phyloP scores from a whole-genome alignment of 2,797 vertebrate genomes.

The Chromis chromis region DNA sequence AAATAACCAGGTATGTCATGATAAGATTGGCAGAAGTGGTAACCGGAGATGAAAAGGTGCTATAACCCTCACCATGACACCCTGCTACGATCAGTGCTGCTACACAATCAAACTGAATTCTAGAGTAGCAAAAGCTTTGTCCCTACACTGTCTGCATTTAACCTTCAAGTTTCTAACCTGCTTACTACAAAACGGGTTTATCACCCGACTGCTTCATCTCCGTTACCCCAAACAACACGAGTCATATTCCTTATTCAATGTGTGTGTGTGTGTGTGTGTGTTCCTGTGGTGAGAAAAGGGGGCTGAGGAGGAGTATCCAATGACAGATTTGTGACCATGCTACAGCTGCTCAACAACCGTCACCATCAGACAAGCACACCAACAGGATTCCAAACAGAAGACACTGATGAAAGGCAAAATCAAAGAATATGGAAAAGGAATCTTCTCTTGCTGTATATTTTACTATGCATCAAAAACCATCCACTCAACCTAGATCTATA shows the following conservation, averaged over 20 bases:
- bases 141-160: constrained; percentile 27
- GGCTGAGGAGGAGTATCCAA: constrained; percentile 52
- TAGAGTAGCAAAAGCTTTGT: neutral
- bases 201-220: constrained; percentile 12
- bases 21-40: constrained; percentile 35
- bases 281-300: constrained; percentile 26
- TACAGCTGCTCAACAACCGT: constrained; percentile 58
- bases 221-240: neutral
- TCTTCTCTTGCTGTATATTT: neutral
- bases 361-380: constrained; percentile 50
- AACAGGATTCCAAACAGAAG: constrained; percentile 26
- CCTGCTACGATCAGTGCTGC: constrained; percentile 30
- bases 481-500: neutral
- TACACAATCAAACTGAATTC: neutral
- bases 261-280: neutral
- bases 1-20: constrained; percentile 8
- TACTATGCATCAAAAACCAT: neutral
- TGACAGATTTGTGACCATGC: constrained; percentile 63
- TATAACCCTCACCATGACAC: constrained; percentile 37
- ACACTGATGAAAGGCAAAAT: neutral
- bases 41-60: constrained; percentile 33
- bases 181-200: constrained; percentile 32
- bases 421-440: constrained; percentile 4
- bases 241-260: neutral
- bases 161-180: constrained; percentile 26